A percentile compares a stretch with the other conserved stretches of the same genome.
These are phyloP conservation scores for Tichodroma muraria DNA, from an alignment of 2,113 vertebrate genomes.

Conservation along the genomic window DNA sequence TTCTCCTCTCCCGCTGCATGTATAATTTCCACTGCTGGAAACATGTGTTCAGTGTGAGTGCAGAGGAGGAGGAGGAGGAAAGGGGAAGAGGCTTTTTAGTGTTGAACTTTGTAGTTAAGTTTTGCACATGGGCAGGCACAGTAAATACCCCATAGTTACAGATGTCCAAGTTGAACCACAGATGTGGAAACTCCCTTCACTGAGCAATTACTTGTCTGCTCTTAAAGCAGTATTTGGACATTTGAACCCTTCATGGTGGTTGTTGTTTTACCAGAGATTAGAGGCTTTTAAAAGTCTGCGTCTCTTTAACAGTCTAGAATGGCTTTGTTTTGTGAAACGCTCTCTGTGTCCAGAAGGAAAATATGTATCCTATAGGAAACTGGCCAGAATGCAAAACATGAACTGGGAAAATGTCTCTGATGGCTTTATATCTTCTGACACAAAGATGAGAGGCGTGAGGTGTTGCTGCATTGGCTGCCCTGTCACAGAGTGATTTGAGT, in stretches of 20 bases:
- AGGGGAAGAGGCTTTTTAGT: not conserved
- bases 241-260: not conserved
- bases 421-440: not conserved
- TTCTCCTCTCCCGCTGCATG: not conserved
- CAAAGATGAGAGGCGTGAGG: not conserved
- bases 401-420: not conserved
- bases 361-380: not conserved
- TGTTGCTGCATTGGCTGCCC: not conserved
- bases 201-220: not conserved
- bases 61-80: not conserved
- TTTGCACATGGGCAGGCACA: not conserved
- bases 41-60: not conserved
- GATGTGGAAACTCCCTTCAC: not conserved
- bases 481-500: not conserved
- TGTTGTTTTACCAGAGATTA: not conserved
- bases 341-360: not conserved
- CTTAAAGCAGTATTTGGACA: not conserved
- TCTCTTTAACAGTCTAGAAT: not conserved
- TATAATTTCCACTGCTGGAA: conserved; percentile 5
- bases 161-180: not conserved
- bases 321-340: not conserved
- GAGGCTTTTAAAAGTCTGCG: not conserved
- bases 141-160: not conserved
- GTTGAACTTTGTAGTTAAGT: not conserved
- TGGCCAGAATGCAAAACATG: not conserved